Evolutionary conservation across 2,888 invertebrate species (phyloP).

Genomic region (Gnatocerus cornutus): DNA sequence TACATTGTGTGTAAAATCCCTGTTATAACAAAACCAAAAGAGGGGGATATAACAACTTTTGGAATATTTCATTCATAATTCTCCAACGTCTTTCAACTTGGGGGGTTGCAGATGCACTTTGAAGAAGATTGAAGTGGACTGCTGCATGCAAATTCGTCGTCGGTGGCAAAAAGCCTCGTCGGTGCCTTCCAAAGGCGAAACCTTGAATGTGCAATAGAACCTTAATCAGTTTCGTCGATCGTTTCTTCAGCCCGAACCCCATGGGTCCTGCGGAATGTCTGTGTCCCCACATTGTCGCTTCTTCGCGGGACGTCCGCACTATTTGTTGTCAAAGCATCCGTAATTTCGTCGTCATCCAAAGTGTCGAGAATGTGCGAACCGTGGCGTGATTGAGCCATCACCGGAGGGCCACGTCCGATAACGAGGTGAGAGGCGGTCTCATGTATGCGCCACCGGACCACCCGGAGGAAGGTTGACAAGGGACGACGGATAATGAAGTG

Average conservation of each 20-base stretch:
- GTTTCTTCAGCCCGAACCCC: constrained; percentile 7
- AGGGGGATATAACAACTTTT: too few relatives aligned
- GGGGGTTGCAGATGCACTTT: too few relatives aligned
- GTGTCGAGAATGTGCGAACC: constrained; percentile 61
- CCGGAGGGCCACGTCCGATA: constrained; percentile 62
- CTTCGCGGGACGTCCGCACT: constrained; percentile 1
- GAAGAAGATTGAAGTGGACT: too few relatives aligned
- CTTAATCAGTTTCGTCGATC: background rate
- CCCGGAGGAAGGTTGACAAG: constrained; percentile 64
- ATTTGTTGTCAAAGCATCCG: constrained; percentile 58
- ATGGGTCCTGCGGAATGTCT: constrained; percentile 6
- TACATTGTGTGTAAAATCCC: too few relatives aligned
- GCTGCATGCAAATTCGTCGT: too few relatives aligned
- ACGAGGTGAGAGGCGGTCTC: constrained; percentile 64
- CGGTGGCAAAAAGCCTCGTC: too few relatives aligned
- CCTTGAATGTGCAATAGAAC: background rate
- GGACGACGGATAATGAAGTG: constrained; percentile 67
- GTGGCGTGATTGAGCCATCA: constrained; percentile 66
- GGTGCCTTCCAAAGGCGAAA: background rate
- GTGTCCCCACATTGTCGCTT: background rate
- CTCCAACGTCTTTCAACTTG: too few relatives aligned
- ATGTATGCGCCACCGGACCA: constrained; percentile 55
- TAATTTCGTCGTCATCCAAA: constrained; percentile 63
- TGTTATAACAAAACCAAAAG: too few relatives aligned
- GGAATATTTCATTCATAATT: too few relatives aligned